phyloP scores from a whole-genome alignment of 2,888 invertebrate species.

The Rhyacophila evoluta region DNA sequence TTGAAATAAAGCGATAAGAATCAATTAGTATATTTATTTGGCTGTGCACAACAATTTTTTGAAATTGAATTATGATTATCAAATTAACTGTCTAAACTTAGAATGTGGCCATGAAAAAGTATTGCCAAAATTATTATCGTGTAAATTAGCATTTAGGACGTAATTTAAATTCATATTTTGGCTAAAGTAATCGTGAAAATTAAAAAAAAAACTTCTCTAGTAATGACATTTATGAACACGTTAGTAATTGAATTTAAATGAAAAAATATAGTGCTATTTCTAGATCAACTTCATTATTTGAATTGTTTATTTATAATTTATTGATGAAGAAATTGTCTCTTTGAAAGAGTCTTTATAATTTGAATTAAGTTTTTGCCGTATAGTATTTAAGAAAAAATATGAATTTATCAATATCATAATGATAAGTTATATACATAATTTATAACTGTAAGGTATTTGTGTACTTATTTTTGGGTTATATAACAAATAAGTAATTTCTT shows the following conservation, averaged over 20 bases:
- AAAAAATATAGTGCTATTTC: too few species aligned
- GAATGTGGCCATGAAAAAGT: neutral
- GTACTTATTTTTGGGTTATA: neutral
- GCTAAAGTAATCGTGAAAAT: neutral
- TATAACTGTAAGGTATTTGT: neutral
- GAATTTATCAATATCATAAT: neutral
- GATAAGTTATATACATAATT: neutral
- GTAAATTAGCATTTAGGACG: neutral
- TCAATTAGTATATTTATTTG: neutral
- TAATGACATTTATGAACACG: too few species aligned
- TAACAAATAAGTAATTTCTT: neutral
- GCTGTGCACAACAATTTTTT: constrained; percentile 8
- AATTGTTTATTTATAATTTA: too few species aligned
- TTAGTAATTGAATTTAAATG: too few species aligned
- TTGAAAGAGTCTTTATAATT: too few species aligned
- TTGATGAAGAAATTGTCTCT: too few species aligned
- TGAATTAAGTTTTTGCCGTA: too few species aligned
- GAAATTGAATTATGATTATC: neutral
- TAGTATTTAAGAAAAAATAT: neutral
- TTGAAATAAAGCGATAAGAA: too few species aligned
- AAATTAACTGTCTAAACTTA: neutral
- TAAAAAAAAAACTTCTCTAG: neutral
- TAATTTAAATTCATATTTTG: constrained; percentile 5
- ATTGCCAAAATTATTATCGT: neutral
- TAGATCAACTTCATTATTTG: too few species aligned